Evolutionary conservation across 2,888 invertebrate genomes (phyloP), one percentile per base, ranked within the genome.

Genomic region (Apoda limacodes): DNA sequence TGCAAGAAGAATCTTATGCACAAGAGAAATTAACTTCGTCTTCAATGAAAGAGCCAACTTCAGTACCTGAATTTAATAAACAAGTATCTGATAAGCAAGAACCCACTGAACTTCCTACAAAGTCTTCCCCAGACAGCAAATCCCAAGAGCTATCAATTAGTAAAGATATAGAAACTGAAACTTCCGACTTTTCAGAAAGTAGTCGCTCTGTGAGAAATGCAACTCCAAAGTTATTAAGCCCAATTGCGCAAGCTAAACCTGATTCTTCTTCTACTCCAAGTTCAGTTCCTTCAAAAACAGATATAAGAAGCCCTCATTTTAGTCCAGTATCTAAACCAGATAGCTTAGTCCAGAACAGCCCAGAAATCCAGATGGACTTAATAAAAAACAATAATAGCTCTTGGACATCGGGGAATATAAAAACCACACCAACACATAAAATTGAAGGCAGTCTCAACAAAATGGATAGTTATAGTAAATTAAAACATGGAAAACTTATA

Each of bases 321-420:
- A 80, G 78, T 52, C 78, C 78, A 31, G 67, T 66, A 41, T 48
- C 72, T 7, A 76, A 76, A 60, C 78, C 80, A 19, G 78, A 78
- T 45, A 76, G 75, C 41, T 76, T 76, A 61, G 65, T 76, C 42
- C 71, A 71, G 37, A 72, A 64, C 43, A 78, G 78, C 43, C 76
- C 76, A 6, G 76, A 75, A 42, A 54, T 75, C 9, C 65, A 63
- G 35, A 43, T 58, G 2, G 76, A 76, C 37, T 45, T 62, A 10
- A 40, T 61, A 10, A 75, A 71, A 52, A 60, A 59, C 40, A 60
- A 59, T 40, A 61, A 45, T 42, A 62, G 55, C 39, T 67, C 75
- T 0, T 78, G 78, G 80, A 74, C 57, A 48, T 52, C 74, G 36
- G 71, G 68, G 10, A 66, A 71, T 36, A 75, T 72, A 35, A 78